Conservation (phyloP, 2,797 vertebrate species). For the Kryptolebias ocellatus region DNA sequence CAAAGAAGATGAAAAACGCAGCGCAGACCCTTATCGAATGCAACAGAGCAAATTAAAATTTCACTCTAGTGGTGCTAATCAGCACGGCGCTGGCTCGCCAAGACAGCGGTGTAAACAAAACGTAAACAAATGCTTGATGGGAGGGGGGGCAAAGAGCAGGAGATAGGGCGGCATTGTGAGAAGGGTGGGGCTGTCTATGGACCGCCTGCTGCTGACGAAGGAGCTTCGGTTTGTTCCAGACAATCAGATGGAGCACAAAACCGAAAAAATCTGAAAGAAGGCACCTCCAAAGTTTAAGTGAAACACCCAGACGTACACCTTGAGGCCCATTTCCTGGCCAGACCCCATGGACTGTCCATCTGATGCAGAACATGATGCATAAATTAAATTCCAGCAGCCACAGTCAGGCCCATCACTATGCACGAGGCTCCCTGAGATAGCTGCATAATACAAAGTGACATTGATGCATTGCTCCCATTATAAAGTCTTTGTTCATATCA, state of each 20-base stretch:
- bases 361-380: conserved; percentile 66
- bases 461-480: conserved; percentile 81
- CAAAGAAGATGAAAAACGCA: conserved; percentile 76
- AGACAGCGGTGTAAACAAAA: conserved; percentile 79
- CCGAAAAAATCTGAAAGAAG: conserved; percentile 6
- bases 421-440: conserved; percentile 74
- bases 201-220: conserved; percentile 62
- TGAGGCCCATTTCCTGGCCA: conserved; percentile 47
- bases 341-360: conserved; percentile 50
- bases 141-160: conserved; percentile 8
- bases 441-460: conserved; percentile 81
- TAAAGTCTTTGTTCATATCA: conserved; percentile 82
- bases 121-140: conserved; percentile 62
- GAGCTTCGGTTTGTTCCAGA: conserved; percentile 35
- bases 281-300: conserved; percentile 9
- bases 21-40: conserved; percentile 73
- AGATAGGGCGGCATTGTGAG: background rate
- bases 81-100: conserved; percentile 65
- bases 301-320: conserved; percentile 29
- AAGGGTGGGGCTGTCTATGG: conserved; percentile 31
- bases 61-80: conserved; percentile 80
- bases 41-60: conserved; percentile 85
- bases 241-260: conserved; percentile 7
- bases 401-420: conserved; percentile 74
- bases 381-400: conserved; percentile 75